Evolutionary conservation across 2,888 invertebrate species (phyloP).

Genomic region (Stenchaetothrips biformis): DNA sequence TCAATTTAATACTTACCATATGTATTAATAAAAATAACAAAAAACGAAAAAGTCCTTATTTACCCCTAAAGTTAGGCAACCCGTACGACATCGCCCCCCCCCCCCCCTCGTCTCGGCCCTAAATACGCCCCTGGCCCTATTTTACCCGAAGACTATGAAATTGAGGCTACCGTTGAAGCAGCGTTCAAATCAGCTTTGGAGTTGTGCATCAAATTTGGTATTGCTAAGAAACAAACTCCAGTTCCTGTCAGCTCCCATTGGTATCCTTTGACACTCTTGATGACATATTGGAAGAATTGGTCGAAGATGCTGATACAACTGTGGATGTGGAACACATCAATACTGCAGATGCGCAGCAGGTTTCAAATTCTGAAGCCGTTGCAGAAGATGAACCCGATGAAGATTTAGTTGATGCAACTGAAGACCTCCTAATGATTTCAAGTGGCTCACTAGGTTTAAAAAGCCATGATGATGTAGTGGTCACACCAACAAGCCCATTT

Average conservation of each 20-base stretch:
- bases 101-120: no score
- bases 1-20: no score
- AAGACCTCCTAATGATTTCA: neutral
- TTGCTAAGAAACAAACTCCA: neutral
- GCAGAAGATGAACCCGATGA: neutral
- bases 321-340: neutral
- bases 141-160: neutral
- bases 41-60: no score
- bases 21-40: no score
- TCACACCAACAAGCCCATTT: neutral
- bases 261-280: neutral
- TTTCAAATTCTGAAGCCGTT: neutral
- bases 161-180: neutral
- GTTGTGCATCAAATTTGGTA: constrained; percentile 13
- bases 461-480: neutral
- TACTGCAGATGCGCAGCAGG: neutral
- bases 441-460: neutral
- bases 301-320: neutral
- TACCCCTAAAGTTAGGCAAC: no score
- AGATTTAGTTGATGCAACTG: neutral
- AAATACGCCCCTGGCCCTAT: no score
- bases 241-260: constrained; percentile 17
- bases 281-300: neutral
- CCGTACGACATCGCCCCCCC: no score
- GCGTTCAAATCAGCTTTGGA: constrained; percentile 3